Evolutionary conservation across 2,888 invertebrate genomes (phyloP).

Genomic region (Eurois occulta): DNA sequence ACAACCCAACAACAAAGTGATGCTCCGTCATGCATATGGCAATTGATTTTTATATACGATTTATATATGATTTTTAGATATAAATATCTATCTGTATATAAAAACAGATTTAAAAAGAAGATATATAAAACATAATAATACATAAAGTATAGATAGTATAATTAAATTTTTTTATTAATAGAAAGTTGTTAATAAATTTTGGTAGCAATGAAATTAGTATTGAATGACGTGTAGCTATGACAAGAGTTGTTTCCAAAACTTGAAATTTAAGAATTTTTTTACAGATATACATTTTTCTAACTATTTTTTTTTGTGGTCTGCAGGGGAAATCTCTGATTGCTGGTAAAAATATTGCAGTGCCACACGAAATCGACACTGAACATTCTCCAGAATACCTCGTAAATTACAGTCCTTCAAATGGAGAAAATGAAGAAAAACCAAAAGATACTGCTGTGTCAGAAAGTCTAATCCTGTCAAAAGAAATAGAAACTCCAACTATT

Average conservation of each 20-base stretch:
- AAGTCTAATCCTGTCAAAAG: constrained; percentile 66
- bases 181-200: neutral
- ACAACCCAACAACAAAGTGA: too few relatives aligned
- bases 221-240: neutral
- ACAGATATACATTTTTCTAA: constrained; percentile 1
- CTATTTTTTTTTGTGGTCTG: constrained; percentile 16
- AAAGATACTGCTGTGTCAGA: constrained; percentile 62
- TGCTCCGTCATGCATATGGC: too few relatives aligned
- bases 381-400: constrained; percentile 78
- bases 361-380: constrained; percentile 51
- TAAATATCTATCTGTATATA: too few relatives aligned
- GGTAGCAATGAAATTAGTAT: neutral
- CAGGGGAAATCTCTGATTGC: constrained; percentile 36
- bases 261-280: too few relatives aligned
- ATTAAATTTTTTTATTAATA: neutral
- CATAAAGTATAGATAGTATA: too few relatives aligned
- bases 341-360: constrained; percentile 22
- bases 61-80: too few relatives aligned
- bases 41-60: too few relatives aligned
- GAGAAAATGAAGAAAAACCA: constrained; percentile 64
- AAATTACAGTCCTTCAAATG: constrained; percentile 70
- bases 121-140: too few relatives aligned
- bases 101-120: too few relatives aligned
- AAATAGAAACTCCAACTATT: constrained; percentile 59
- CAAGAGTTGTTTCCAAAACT: neutral